Conservation (phyloP, 2,797 vertebrate genomes). For the Notolabrus celidotus region DNA sequence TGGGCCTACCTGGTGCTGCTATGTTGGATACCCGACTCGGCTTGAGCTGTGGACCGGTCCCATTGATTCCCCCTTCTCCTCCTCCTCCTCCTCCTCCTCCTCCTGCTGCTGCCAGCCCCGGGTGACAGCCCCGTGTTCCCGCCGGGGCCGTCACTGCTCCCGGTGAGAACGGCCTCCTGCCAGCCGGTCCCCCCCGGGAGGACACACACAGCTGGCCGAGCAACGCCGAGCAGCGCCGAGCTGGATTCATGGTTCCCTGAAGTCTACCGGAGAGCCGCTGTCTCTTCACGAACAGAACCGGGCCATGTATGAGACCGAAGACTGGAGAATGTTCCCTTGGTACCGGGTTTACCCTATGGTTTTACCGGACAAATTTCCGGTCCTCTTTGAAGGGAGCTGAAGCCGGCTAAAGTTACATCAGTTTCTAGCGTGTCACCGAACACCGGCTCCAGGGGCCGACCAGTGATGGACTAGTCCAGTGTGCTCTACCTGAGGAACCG, state of each 20-base stretch:
- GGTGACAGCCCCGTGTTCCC: constrained; percentile 17
- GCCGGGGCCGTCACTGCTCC: not conserved
- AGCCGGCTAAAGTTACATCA: constrained; percentile 60
- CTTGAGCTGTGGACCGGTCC: constrained; percentile 8
- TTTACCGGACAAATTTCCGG: too few relatives aligned
- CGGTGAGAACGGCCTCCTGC: not conserved
- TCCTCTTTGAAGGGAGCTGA: not conserved
- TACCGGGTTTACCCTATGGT: too few relatives aligned
- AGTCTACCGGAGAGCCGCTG: not conserved
- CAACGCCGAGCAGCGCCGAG: constrained; percentile 61
- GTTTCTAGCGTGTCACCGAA: constrained; percentile 28
- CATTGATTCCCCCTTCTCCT: not conserved
- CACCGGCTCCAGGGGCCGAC: not conserved
- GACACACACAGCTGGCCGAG: constrained; percentile 52
- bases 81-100: not conserved
- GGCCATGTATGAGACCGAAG: not conserved
- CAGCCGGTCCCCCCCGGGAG: not conserved
- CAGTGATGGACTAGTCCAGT: constrained; percentile 15
- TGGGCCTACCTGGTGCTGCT: constrained; percentile 36
- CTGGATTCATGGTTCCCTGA: constrained; percentile 54
- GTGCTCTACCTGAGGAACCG: fast-evolving
- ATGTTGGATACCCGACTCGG: not conserved
- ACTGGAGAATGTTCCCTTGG: constrained; percentile 1
- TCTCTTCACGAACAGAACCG: not conserved
- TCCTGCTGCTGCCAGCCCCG: constrained; percentile 1